Evolutionary conservation across 2,888 invertebrate species (phyloP).

Genomic region (Dryobota labecula): DNA sequence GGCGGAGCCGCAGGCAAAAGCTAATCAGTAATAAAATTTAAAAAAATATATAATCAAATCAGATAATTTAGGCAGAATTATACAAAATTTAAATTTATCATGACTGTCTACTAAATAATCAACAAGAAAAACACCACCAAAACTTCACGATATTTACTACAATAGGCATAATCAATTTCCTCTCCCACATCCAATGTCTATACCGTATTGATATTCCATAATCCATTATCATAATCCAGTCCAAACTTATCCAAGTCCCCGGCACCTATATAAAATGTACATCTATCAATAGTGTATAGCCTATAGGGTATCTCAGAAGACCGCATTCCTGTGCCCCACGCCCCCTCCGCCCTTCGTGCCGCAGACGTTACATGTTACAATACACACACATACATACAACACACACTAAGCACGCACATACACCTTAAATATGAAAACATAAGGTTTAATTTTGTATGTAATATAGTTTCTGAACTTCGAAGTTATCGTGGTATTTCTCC

Average conservation of each 20-base stretch:
- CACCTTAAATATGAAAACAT: conserved; percentile 47
- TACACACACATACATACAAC: conserved; percentile 67
- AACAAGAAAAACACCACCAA: conserved; percentile 20
- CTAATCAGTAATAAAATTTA: too few species aligned
- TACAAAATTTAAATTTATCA: background rate
- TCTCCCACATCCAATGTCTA: background rate
- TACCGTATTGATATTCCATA: conserved; percentile 37
- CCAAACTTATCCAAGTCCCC: conserved; percentile 68
- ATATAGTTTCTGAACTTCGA: conserved; percentile 24
- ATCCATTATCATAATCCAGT: conserved; percentile 52
- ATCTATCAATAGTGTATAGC: conserved; percentile 82
- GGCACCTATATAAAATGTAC: conserved; percentile 76
- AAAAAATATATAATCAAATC: too few species aligned
- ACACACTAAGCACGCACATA: conserved; percentile 34
- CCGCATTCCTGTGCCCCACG: conserved; percentile 85
- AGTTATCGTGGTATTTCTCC: conserved; percentile 68
- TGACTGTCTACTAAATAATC: background rate
- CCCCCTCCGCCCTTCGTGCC: conserved; percentile 74
- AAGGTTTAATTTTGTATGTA: conserved; percentile 65
- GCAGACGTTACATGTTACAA: conserved; percentile 77
- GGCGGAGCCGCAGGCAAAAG: too few species aligned
- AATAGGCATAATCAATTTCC: conserved; percentile 41
- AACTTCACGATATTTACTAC: conserved; percentile 9
- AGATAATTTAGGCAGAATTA: background rate
- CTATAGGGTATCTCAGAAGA: conserved; percentile 87